Base-by-base conservation (phyloP, 1,140 invertebrate genomes). In the Pseudoatta argentina region DNA sequence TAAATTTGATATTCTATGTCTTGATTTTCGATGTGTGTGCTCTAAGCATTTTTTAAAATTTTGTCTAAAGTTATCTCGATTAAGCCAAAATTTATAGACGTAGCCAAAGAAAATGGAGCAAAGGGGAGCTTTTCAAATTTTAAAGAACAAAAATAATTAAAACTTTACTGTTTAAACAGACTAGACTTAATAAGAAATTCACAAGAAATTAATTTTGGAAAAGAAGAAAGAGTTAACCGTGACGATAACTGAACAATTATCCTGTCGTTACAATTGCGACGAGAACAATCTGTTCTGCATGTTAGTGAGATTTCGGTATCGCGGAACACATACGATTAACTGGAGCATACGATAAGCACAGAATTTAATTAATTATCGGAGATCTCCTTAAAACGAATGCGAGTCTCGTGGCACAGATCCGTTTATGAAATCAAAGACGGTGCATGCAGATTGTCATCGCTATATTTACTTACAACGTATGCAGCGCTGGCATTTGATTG, bases 391-490 rank as follows among this genome's bases (percentile, higher is more conserved):
- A 16, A 64, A 44, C 24, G 3, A 48, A 44, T 44, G 2, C 18
- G 61, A 24, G 10, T 34, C n/a, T 30, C 39, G 4, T 8, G 39
- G 6, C 12, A 59, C 18, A 21, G 39, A 78, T 78, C 7, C 10
- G 14, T 18, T 64, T 77, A 51, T 67, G 18, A 66, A 44, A 78
- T 39, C 24, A 16, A 66, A 66, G 21, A 78, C 76, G 61, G 16
- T 4, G 12, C 12, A 64, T 16, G 44, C 21, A 30, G 12, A 87
- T 87, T 87, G 81, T 86, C 81, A 87, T 86, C 86, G 86, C 78
- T 86, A 86, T 86, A 86, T 87, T 87, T 87, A 87, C 66, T 63
- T 87, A 44, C 14, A 24, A 21, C 44, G 30, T 76, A 57, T 51
- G 44, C 79, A 66, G 14, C 53, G n/a, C 24, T 14, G 34, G n/a